These are phyloP conservation scores for Zaprionus nigranus DNA, from an alignment of 1,140 invertebrate species.

Conservation along the genomic window DNA sequence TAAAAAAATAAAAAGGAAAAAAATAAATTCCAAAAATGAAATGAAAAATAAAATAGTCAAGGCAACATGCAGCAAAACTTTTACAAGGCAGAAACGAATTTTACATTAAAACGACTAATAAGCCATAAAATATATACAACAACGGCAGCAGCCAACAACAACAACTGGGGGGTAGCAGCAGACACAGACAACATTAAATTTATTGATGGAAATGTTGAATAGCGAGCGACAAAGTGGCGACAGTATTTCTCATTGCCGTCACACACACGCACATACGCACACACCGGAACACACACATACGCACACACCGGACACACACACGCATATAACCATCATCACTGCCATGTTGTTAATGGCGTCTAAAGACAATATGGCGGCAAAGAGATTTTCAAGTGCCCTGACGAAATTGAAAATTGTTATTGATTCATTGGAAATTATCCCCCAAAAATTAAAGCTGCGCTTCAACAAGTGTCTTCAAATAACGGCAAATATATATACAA, in stretches of 20 bases:
- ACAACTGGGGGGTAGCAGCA: neutral
- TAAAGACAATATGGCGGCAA: conserved; percentile 57
- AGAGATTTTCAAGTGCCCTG: conserved; percentile 20
- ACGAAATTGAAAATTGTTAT: conserved; percentile 29
- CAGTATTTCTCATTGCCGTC: conserved; percentile 39
- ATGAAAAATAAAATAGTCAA: conserved; percentile 33
- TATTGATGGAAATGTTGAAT: conserved; percentile 72
- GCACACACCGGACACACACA: conserved; percentile 12
- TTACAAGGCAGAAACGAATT: conserved; percentile 60
- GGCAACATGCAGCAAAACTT: conserved; percentile 53
- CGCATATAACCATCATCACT: conserved; percentile 20
- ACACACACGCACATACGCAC: conserved; percentile 15
- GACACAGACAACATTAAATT: conserved; percentile 73
- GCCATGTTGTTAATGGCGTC: conserved; percentile 50
- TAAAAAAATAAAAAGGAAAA: conserved; percentile 28
- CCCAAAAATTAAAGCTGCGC: neutral
- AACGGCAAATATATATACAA: neutral
- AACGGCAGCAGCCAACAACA: neutral
- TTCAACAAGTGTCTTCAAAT: conserved; percentile 31
- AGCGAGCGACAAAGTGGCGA: conserved; percentile 34
- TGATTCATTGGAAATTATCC: conserved; percentile 13
- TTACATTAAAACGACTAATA: conserved; percentile 74
- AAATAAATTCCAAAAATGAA: conserved; percentile 4
- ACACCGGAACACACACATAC: conserved; percentile 5
- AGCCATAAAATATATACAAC: conserved; percentile 67